phyloP scores from a whole-genome alignment of 2,113 vertebrate species.

The Sorex araneus region DNA sequence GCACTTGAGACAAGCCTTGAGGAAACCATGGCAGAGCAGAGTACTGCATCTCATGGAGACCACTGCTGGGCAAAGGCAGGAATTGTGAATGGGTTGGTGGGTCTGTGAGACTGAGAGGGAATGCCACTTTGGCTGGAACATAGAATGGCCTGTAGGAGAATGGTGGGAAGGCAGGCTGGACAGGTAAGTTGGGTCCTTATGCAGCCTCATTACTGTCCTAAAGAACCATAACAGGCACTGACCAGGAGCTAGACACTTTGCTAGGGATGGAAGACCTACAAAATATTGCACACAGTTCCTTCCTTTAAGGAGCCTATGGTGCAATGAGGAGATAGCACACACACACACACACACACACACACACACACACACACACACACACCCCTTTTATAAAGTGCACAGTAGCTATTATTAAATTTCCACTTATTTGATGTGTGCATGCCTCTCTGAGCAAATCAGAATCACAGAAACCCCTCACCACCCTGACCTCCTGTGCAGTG shows the following conservation, averaged over 20 bases:
- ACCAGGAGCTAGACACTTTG: neutral
- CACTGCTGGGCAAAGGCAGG: neutral
- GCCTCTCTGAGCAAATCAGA: neutral
- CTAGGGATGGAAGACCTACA: neutral
- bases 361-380: neutral
- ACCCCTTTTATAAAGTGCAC: rapidly evolving
- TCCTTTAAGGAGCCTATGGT: rapidly evolving
- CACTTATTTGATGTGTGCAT: neutral
- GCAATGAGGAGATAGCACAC: too few species aligned
- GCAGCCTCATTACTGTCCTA: neutral
- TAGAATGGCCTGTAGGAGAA: neutral
- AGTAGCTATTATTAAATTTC: neutral
- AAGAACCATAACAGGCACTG: neutral
- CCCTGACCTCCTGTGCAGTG: neutral
- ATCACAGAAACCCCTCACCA: neutral
- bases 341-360: too few species aligned
- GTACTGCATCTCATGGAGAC: neutral
- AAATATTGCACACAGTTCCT: neutral
- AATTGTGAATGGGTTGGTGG: neutral
- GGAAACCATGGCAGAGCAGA: neutral
- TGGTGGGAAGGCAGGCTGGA: neutral
- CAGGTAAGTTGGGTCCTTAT: neutral
- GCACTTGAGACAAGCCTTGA: neutral
- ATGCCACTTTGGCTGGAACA: neutral
- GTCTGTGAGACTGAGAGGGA: neutral